Evolutionary conservation across 2,113 vertebrate genomes (phyloP).

Genomic region (Bufo gargarizans): DNA sequence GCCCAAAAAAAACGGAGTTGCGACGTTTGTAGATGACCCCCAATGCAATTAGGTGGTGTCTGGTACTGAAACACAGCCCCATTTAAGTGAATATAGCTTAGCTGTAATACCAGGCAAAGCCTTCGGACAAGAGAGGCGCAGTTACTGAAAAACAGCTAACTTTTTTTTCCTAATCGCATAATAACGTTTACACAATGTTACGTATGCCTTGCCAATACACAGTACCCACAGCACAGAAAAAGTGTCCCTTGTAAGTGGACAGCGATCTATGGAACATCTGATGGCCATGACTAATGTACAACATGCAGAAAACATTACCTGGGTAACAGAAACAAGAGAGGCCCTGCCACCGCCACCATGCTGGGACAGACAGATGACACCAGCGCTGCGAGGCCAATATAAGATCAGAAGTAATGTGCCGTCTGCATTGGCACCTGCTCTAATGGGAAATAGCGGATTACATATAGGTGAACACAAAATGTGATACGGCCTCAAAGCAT

Average conservation of each 20-base stretch:
- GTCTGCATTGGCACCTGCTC: constrained; percentile 28
- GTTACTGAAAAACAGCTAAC: no score
- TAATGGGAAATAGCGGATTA: neutral
- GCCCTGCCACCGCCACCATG: neutral
- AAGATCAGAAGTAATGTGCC: neutral
- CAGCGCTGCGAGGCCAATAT: neutral
- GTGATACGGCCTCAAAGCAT: neutral
- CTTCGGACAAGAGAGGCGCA: neutral
- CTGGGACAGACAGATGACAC: neutral
- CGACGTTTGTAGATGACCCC: no score
- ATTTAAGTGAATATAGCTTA: neutral
- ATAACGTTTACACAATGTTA: no score
- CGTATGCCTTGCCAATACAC: no score
- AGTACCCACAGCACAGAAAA: no score
- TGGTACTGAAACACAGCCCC: neutral
- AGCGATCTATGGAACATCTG: no score
- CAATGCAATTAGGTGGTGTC: no score
- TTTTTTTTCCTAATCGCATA: no score
- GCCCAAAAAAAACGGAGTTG: no score
- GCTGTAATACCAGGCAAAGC: neutral
- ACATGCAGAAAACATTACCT: neutral
- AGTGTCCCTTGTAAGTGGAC: no score
- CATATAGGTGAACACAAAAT: neutral
- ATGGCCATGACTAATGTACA: neutral
- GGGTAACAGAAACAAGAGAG: neutral